Conservation (phyloP, 2,113 vertebrate species). For the Anolis sagrei region DNA sequence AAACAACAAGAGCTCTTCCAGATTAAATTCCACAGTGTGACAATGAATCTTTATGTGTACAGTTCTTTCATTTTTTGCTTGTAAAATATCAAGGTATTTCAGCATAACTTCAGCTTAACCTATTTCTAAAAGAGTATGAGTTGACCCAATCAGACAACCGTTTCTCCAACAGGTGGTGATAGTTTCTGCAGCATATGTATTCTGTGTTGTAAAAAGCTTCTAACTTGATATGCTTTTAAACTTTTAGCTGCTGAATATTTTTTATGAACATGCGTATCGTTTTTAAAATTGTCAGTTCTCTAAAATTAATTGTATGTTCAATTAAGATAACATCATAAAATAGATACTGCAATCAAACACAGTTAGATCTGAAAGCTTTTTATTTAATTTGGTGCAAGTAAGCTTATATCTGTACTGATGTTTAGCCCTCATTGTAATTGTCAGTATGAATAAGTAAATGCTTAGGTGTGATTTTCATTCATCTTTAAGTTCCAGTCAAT, state of each 20-base stretch:
- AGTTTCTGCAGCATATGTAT: background rate
- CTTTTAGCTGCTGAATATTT: background rate
- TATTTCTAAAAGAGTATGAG: background rate
- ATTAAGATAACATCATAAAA: background rate
- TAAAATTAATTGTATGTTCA: background rate
- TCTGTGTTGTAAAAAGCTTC: background rate
- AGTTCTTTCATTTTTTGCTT: background rate
- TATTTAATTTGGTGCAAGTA: background rate
- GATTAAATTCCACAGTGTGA: too few species aligned
- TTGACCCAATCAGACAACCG: background rate
- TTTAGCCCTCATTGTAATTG: background rate
- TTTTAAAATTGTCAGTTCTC: background rate
- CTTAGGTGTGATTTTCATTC: background rate
- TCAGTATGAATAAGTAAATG: constrained; percentile 10
- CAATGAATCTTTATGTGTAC: background rate
- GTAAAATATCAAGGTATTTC: background rate
- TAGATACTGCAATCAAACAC: background rate
- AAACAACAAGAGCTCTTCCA: background rate
- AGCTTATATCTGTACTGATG: background rate
- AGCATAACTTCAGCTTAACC: background rate
- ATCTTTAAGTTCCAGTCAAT: constrained; percentile 31
- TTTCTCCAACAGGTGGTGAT: background rate
- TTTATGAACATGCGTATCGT: background rate
- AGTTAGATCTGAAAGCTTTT: background rate
- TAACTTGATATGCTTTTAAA: background rate